phyloP scores from a whole-genome alignment of 2,797 vertebrate genomes.

The Sparus aurata region DNA sequence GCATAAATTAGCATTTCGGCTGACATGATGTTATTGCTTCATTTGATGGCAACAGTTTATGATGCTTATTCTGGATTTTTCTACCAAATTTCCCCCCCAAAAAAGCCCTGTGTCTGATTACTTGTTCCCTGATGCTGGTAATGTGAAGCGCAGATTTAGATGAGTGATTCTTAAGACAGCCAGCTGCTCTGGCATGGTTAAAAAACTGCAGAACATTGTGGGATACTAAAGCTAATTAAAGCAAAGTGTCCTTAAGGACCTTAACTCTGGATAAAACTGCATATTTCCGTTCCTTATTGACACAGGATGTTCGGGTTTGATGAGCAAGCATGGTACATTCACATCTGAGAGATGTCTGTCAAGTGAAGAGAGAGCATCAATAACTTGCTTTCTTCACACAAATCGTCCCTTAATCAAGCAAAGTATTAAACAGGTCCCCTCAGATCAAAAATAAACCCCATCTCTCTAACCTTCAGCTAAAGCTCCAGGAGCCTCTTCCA shows the following conservation, averaged over 20 bases:
- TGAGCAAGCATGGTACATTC: constrained; percentile 13
- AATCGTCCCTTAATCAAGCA: constrained; percentile 25
- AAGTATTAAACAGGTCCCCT: constrained; percentile 29
- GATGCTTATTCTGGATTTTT: neutral
- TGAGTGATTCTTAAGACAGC: constrained; percentile 1
- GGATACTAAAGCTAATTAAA: neutral
- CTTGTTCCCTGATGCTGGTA: neutral
- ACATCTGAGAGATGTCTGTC: constrained; percentile 8
- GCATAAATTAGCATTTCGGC: too few species aligned
- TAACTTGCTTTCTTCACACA: constrained; percentile 36
- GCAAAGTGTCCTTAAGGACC: too few species aligned
- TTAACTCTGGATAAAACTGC: too few species aligned
- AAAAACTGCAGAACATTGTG: neutral
- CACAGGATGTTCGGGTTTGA: constrained; percentile 11
- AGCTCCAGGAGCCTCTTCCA: constrained; percentile 34
- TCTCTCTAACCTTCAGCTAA: constrained; percentile 45
- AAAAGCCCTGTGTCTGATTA: neutral
- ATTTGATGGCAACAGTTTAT: constrained; percentile 10
- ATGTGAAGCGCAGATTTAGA: constrained; percentile 18
- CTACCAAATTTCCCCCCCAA: constrained; percentile 3
- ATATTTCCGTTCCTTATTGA: constrained; percentile 25
- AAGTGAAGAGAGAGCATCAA: constrained; percentile 24
- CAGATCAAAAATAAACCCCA: constrained; percentile 1
- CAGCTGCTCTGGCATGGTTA: neutral
- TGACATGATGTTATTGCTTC: neutral